Evolutionary conservation across 2,113 vertebrate genomes (phyloP).

Genomic region (Ictalurus furcatus): DNA sequence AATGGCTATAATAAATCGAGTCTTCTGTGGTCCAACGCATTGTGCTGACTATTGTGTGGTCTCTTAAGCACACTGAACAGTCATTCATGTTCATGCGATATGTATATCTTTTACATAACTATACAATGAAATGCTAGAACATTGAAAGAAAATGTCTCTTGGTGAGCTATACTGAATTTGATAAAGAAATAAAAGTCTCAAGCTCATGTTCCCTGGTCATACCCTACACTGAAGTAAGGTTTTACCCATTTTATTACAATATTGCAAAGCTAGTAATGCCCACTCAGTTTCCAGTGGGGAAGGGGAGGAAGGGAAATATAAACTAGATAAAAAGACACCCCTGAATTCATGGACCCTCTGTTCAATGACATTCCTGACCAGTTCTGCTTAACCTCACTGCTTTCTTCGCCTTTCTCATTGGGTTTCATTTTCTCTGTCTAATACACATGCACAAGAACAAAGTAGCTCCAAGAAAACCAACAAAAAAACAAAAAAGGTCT

Average conservation of each 20-base stretch:
- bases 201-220: conserved; percentile 47
- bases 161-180: conserved; percentile 11
- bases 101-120: conserved; percentile 51
- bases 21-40: conserved; percentile 38
- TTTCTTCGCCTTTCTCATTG: conserved; percentile 26
- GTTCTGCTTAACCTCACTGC: background rate
- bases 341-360: conserved; percentile 53
- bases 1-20: conserved; percentile 43
- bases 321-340: conserved; percentile 35
- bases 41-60: conserved; percentile 48
- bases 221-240: conserved; percentile 9
- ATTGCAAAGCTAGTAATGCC: conserved; percentile 57
- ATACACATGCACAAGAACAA: conserved; percentile 41
- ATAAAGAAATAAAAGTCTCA: conserved; percentile 42
- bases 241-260: conserved; percentile 44
- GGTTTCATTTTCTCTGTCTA: conserved; percentile 5
- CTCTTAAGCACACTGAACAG: conserved; percentile 40
- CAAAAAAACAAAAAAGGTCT: conserved; percentile 7
- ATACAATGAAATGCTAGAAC: conserved; percentile 42
- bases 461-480: conserved; percentile 7
- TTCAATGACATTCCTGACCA: conserved; percentile 24
- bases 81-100: conserved; percentile 46
- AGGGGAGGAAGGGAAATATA: background rate
- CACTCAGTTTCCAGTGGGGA: conserved; percentile 49
- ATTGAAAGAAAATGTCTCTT: conserved; percentile 5